phyloP scores from a whole-genome alignment of 2,888 invertebrate species.

The Adineta ricciae region DNA sequence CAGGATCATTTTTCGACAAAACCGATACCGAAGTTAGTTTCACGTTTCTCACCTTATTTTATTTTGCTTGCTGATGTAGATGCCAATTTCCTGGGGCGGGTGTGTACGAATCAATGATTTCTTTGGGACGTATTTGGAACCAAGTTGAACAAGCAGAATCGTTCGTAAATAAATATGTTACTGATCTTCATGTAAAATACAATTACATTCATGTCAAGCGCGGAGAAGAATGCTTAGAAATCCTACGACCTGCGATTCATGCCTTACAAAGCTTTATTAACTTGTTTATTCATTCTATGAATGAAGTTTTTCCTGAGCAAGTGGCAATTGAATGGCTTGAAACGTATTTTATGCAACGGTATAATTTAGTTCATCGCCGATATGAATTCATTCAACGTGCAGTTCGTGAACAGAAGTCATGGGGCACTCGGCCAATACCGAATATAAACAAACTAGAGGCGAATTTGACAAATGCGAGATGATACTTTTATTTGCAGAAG shows the following conservation, averaged over 20 bases:
- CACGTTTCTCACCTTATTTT: background rate
- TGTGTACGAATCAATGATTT: conserved; percentile 28
- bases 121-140: background rate
- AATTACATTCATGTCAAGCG: conserved; percentile 25
- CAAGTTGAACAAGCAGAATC: conserved; percentile 6
- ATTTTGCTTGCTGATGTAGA: background rate
- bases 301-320: conserved; percentile 14
- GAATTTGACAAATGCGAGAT: background rate
- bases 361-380: conserved; percentile 9
- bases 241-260: background rate
- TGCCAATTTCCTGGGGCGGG: conserved; percentile 28
- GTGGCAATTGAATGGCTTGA: conserved; percentile 28
- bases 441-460: background rate
- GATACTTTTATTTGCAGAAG: background rate
- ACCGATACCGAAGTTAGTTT: background rate
- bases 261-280: conserved; percentile 23
- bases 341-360: conserved; percentile 26
- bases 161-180: conserved; percentile 24
- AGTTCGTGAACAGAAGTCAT: conserved; percentile 11
- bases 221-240: conserved; percentile 21
- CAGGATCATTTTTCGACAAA: background rate
- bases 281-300: conserved; percentile 7
- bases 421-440: conserved; percentile 27
- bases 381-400: background rate
- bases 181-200: conserved; percentile 24